Base-by-base conservation (phyloP, 2,888 invertebrate genomes). In the Drepanosiphum platanoidis region DNA sequence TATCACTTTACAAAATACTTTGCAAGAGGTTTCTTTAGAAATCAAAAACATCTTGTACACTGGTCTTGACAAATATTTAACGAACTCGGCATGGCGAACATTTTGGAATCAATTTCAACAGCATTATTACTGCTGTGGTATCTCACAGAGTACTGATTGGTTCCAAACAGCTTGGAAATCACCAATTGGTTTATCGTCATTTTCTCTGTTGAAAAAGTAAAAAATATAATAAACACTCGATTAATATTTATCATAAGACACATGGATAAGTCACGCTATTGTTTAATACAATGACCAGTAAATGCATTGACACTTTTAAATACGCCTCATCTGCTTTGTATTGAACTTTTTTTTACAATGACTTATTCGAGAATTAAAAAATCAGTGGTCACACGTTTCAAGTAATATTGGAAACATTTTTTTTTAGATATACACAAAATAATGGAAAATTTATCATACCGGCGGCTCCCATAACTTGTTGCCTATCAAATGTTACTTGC, bases 21-120 rank as follows among this genome's bases (percentile, higher is more conserved):
- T 83, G 4, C 42, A 77, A 77, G 30, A 39, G 11, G 32, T 84
- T 52, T 75, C 77, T 9, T 36, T 1, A 36, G 84, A 84, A 13
- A 18, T 84, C 8, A 70, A 84, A 68, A 52, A 22, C 8, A 58
- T 75, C 15, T 58, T 84, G 32, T 11, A 68, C 5, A 0, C 36
- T 15, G 39, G 84, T 52, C 66, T 84, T 11, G 11, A 1, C 13
- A 84, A 64, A 84, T 84, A 84, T 68, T 52, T 22, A 52, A 75
- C 84, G 2, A 84, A 84, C 68, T 68, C 5, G 13, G 22, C 42
- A 22, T 84, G 84, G 84, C 2, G n/a, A 84, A 30, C 22, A 30
- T 84, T 84, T 70, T 84, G 84, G 84, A 30, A 84, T 77, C 32
- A 52, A 58, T 84, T 84, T 75, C 84, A 84, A 68, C 36, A 68